Base-by-base conservation (phyloP, 2,113 vertebrate species). In the Peromyscus californicus region DNA sequence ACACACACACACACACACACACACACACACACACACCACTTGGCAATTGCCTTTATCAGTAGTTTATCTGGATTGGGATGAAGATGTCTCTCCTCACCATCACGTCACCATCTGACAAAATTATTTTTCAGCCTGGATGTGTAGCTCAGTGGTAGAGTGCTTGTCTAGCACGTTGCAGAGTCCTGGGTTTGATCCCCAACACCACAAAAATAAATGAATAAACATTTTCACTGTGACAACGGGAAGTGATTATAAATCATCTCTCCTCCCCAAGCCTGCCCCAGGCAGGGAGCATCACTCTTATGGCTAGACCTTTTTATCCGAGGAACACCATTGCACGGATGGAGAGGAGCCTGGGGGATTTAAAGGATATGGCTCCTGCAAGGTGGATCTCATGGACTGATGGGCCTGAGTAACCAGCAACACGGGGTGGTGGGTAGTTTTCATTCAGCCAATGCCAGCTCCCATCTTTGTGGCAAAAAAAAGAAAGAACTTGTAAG, bases 361-460 rank as follows among this genome's bases (percentile, higher is more conserved):
- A 33, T 26, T 63, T 26, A 3, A 59, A 75, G 89, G 29, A 69
- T 61, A 19, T 12, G 7, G 88, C 12, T 24, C 84, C 89, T 84
- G 54, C 36, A 9, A 19, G 54, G 21, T 26, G 15, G 48, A 21
- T 69, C 57, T 48, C n/a, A 17, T 33, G 80, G 33, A 36, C 33
- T 54, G 61, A 59, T 42, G 57, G n/a, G 39, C 36, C 31, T 75
- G 36, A 79, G 21, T 13, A 22, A 72, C 5, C 42, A 33, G 33
- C 15, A 78, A 22, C 33, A 70, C 0, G 0, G 4, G 10, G 22
- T 19, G n/a, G n/a, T 39, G 48, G 5, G 26, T 29, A 45, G 59
- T 42, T 72, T 69, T 91, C 65, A 33, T 85, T 70, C 21, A 36
- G 57, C 72, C 78, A 65, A 21, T 33, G 3, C 15, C 9, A 24